Evolutionary conservation across 2,888 invertebrate genomes (phyloP).

Genomic region (Pyrrhia umbra): DNA sequence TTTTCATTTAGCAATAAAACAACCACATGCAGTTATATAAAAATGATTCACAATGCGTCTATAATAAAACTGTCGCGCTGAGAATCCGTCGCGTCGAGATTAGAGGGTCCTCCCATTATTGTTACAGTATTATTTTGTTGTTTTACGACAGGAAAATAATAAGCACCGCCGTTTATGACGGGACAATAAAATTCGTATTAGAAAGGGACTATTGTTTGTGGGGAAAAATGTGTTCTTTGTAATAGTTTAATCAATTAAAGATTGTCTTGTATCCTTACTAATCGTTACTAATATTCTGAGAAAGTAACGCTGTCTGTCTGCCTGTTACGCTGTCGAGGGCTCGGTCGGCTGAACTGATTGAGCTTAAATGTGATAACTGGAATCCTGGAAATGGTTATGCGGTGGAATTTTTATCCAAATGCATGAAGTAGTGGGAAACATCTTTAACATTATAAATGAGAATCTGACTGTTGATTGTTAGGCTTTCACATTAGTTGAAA

Average conservation of each 20-base stretch:
- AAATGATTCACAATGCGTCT: conserved; percentile 80
- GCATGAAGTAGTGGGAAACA: too few relatives aligned
- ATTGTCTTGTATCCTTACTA: too few relatives aligned
- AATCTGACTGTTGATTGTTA: too few relatives aligned
- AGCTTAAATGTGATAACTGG: too few relatives aligned
- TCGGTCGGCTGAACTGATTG: too few relatives aligned
- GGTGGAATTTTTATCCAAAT: too few relatives aligned
- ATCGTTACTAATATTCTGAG: too few relatives aligned
- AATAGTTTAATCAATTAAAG: conserved; percentile 38
- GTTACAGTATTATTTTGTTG: conserved; percentile 87
- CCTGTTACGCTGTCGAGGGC: too few relatives aligned
- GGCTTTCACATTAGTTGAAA: too few relatives aligned
- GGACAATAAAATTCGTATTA: conserved; percentile 82
- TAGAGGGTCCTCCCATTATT: conserved; percentile 82
- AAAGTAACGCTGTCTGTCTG: too few relatives aligned
- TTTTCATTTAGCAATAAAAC: conserved; percentile 80
- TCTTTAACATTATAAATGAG: too few relatives aligned
- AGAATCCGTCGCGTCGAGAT: conserved; percentile 71
- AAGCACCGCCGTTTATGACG: conserved; percentile 82
- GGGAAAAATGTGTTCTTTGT: conserved; percentile 32
- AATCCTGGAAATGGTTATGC: too few relatives aligned
- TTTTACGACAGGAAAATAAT: conserved; percentile 89
- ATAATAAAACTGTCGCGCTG: conserved; percentile 79
- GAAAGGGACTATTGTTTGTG: conserved; percentile 68
- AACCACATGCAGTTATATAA: conserved; percentile 78